Percentiles rank a stretch among this genome's conserved stretches.
phyloP scores from a whole-genome alignment of 2,113 vertebrate species.

The Macroglossus sobrinus region DNA sequence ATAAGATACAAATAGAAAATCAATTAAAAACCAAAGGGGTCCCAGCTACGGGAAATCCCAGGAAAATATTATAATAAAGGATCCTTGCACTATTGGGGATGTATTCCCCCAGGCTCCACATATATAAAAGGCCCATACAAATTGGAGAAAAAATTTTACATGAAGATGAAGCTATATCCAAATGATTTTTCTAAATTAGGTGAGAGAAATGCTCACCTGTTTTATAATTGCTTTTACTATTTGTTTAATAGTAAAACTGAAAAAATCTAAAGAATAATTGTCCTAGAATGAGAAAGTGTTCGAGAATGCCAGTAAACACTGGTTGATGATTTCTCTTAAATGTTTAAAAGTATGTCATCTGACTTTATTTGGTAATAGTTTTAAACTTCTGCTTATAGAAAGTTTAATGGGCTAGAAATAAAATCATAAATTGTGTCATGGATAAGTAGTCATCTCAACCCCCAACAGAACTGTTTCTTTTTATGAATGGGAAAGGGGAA shows the following conservation, averaged over 20 bases:
- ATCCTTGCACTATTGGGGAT: neutral
- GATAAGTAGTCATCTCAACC: neutral
- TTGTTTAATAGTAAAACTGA: neutral
- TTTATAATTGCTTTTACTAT: neutral
- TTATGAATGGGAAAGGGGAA: neutral
- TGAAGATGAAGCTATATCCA: neutral
- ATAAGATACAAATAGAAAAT: neutral
- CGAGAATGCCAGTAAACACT: neutral
- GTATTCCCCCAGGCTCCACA: neutral
- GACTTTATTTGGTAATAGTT: neutral
- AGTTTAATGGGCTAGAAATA: slow-evolving; percentile 13
- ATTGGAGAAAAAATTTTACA: neutral
- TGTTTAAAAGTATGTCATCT: neutral
- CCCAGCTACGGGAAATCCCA: neutral
- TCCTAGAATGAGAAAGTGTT: neutral
- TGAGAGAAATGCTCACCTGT: neutral
- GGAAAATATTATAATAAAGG: neutral
- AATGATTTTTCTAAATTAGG: neutral
- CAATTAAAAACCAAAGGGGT: neutral
- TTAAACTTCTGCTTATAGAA: neutral
- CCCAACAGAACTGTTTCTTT: neutral
- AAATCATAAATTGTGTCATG: neutral
- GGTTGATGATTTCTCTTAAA: neutral
- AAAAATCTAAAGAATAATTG: neutral
- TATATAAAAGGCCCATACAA: neutral